Conservation (phyloP, 92 coral and sea anemone genomes). For the Bergia puertoricense region DNA sequence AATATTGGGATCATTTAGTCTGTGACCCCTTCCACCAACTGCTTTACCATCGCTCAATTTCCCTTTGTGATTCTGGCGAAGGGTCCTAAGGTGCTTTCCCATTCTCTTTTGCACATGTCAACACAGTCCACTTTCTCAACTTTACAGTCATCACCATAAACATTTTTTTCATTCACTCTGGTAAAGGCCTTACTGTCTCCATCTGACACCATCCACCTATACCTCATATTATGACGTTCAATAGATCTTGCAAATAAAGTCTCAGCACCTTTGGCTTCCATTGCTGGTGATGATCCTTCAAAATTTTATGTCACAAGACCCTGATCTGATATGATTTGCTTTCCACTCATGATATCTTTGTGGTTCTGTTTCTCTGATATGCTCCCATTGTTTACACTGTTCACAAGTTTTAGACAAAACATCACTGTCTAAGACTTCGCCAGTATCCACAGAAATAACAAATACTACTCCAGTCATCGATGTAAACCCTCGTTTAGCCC, state of each 20-base stretch:
- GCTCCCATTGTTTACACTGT: constrained; percentile 35
- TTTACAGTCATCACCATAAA: constrained; percentile 32
- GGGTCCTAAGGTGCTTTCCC: constrained; percentile 37
- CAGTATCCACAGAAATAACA: constrained; percentile 48
- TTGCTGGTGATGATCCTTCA: neutral
- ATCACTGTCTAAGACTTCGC: constrained; percentile 40
- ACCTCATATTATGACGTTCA: neutral
- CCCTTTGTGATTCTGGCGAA: constrained; percentile 27
- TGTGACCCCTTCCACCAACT: constrained; percentile 24
- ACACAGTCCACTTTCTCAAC: constrained; percentile 51
- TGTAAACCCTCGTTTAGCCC: constrained; percentile 49
- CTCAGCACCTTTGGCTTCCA: constrained; percentile 5
- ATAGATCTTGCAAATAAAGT: neutral
- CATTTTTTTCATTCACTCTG: constrained; percentile 1
- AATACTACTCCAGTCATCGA: constrained; percentile 41
- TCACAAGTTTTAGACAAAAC: constrained; percentile 52
- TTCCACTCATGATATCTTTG: constrained; percentile 51
- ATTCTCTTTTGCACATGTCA: constrained; percentile 43
- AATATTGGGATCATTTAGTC: neutral
- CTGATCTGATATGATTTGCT: constrained; percentile 40
- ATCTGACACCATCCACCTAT: constrained; percentile 11
- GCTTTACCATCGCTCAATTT: constrained; percentile 52
- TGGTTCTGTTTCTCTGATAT: constrained; percentile 42
- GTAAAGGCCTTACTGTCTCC: constrained; percentile 12
- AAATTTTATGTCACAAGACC: constrained; percentile 37